Conservation (phyloP, 2,797 vertebrate genomes). For the Spondyliosoma cantharus region DNA sequence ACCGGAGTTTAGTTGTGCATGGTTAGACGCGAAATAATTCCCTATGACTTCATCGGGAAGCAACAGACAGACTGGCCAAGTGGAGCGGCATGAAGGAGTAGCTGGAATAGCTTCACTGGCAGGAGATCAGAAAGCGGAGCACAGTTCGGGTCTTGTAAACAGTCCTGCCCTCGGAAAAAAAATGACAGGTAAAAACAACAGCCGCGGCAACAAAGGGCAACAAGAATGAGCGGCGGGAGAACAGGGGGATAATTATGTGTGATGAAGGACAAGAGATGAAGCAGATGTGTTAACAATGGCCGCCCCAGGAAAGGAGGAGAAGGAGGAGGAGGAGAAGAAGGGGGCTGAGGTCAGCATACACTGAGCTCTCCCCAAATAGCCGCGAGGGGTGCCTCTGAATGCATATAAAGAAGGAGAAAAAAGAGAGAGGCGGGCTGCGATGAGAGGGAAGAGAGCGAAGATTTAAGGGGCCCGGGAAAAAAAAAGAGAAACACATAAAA, state of each 20-base stretch:
- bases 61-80: conserved; percentile 57
- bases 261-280: conserved; percentile 69
- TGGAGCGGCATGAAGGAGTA: conserved; percentile 40
- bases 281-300: conserved; percentile 66
- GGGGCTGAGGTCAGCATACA: conserved; percentile 76
- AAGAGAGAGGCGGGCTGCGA: conserved; percentile 45
- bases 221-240: conserved; percentile 55
- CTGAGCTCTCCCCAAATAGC: conserved; percentile 70
- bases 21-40: conserved; percentile 69
- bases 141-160: conserved; percentile 54
- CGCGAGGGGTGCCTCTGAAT: conserved; percentile 63
- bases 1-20: conserved; percentile 65
- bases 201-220: conserved; percentile 51
- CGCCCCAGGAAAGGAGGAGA: conserved; percentile 43
- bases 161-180: conserved; percentile 38
- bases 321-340: conserved; percentile 48
- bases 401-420: conserved; percentile 57
- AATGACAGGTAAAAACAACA: conserved; percentile 48
- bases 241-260: conserved; percentile 75
- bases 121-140: conserved; percentile 56
- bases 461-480: conserved; percentile 56
- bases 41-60: conserved; percentile 66
- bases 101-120: conserved; percentile 62
- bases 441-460: conserved; percentile 52
- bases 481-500: conserved; percentile 49